These are phyloP conservation scores for Tetramorium alpestre DNA, from an alignment of 1,140 invertebrate genomes.

Conservation along the genomic window DNA sequence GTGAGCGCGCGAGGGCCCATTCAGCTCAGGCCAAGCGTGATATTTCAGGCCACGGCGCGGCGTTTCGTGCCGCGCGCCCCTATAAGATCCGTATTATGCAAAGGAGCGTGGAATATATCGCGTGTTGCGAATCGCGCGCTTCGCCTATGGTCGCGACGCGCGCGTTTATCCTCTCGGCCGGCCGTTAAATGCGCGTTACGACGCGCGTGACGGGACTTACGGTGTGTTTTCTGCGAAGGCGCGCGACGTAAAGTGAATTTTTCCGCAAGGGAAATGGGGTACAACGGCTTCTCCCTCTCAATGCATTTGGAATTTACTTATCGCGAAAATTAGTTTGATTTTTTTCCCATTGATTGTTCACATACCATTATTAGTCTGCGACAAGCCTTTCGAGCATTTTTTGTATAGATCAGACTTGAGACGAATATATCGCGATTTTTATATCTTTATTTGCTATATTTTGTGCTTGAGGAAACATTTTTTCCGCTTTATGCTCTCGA, in stretches of 20 bases:
- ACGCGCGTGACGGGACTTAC: conserved; percentile 27
- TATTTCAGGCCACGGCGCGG: conserved; percentile 74
- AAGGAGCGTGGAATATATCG: conserved; percentile 73
- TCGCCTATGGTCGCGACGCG: conserved; percentile 18
- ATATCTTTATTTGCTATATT: neutral
- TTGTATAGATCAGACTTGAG: neutral
- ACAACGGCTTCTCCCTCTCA: neutral
- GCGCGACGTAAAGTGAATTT: conserved; percentile 1
- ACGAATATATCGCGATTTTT: neutral
- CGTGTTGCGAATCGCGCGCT: conserved; percentile 70
- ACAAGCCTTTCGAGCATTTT: neutral
- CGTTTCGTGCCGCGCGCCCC: conserved; percentile 61
- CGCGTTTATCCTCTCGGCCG: conserved; percentile 46
- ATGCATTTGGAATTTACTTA: neutral
- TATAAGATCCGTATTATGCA: conserved; percentile 74
- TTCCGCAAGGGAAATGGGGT: neutral
- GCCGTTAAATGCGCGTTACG: conserved; percentile 43
- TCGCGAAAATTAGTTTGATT: neutral
- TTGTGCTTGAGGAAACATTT: neutral
- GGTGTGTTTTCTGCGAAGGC: conserved; percentile 52
- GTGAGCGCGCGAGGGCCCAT: conserved; percentile 55
- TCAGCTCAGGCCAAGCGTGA: conserved; percentile 72
- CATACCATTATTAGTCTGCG: neutral
- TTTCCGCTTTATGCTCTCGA: neutral
- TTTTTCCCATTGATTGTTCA: neutral